Percentiles rank a stretch among this genome's conserved stretches.
Conservation (phyloP, 2,888 invertebrate species). For the Habroteleia sp. region DNA sequence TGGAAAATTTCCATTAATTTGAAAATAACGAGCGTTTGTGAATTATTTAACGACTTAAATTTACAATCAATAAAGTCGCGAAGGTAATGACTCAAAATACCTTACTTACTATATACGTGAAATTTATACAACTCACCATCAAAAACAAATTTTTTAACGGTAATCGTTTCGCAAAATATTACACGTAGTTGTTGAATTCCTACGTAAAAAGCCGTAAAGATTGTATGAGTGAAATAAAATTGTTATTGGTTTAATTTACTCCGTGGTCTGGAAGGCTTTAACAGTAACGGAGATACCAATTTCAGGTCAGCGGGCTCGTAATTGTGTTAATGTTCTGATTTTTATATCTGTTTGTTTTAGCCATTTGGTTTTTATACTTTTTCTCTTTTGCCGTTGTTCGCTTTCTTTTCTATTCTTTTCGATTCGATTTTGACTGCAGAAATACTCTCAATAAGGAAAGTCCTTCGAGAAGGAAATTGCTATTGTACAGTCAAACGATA, state of each 20-base stretch:
- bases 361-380: too few species aligned
- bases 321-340: slow-evolving; percentile 1
- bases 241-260: slow-evolving; percentile 1
- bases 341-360: too few species aligned
- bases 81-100: slow-evolving; percentile 3
- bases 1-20: slow-evolving; percentile 4
- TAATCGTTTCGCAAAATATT: slow-evolving; percentile 7
- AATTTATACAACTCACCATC: slow-evolving; percentile 11
- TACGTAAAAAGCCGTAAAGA: slow-evolving; percentile 8
- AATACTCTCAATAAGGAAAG: slow-evolving; percentile 7
- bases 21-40: neutral
- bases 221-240: slow-evolving; percentile 1
- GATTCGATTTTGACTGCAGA: neutral
- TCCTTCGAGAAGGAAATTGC: slow-evolving; percentile 43
- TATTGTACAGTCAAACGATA: slow-evolving; percentile 61
- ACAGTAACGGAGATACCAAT: neutral
- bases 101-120: slow-evolving; percentile 5
- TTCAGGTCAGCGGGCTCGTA: slow-evolving; percentile 5
- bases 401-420: neutral
- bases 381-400: neutral
- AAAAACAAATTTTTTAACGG: slow-evolving; percentile 14
- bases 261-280: neutral
- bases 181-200: slow-evolving; percentile 12
- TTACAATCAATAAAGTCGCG: slow-evolving; percentile 20
- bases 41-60: slow-evolving; percentile 16